Percentiles rank a stretch among this genome's conserved stretches.
Evolutionary conservation across 2,797 vertebrate species (phyloP).

Genomic region (Ctenopoma multispine): DNA sequence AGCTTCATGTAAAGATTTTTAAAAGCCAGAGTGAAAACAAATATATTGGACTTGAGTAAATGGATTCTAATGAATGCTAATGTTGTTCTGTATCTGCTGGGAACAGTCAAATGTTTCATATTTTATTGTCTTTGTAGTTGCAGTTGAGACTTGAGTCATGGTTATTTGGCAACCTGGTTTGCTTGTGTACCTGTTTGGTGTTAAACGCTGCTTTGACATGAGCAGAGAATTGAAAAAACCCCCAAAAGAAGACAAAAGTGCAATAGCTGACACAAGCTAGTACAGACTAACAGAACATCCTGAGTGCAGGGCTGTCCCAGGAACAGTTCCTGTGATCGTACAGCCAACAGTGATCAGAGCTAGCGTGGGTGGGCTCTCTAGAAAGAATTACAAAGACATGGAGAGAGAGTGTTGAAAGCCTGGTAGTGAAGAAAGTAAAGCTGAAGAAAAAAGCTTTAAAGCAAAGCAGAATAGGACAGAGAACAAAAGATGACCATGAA

Average conservation of each 20-base stretch:
- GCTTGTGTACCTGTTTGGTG: background rate
- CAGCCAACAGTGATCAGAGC: conserved; percentile 8
- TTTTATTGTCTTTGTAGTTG: background rate
- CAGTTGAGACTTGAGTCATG: background rate
- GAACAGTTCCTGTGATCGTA: conserved; percentile 13
- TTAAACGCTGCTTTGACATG: background rate
- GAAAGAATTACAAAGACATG: conserved; percentile 8
- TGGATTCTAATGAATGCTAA: too few relatives aligned
- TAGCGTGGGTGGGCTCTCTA: conserved; percentile 11
- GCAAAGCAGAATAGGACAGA: conserved; percentile 10
- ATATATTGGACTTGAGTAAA: background rate
- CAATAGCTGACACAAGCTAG: conserved; percentile 2
- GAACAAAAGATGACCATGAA: conserved; percentile 37
- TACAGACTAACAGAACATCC: background rate
- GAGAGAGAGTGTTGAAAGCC: background rate
- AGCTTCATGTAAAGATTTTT: too few relatives aligned
- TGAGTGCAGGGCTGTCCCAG: conserved; percentile 15
- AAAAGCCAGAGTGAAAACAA: background rate
- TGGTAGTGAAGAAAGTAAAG: background rate
- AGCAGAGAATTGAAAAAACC: background rate
- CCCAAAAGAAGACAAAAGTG: background rate
- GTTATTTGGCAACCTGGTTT: background rate
- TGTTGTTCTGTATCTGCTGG: too few relatives aligned
- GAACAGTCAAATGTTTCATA: background rate
- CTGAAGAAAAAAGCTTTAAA: background rate